Evolutionary conservation across 2,797 vertebrate genomes (phyloP), one percentile per base, ranked within the genome.

Genomic region (Myiotriccus ornatus): DNA sequence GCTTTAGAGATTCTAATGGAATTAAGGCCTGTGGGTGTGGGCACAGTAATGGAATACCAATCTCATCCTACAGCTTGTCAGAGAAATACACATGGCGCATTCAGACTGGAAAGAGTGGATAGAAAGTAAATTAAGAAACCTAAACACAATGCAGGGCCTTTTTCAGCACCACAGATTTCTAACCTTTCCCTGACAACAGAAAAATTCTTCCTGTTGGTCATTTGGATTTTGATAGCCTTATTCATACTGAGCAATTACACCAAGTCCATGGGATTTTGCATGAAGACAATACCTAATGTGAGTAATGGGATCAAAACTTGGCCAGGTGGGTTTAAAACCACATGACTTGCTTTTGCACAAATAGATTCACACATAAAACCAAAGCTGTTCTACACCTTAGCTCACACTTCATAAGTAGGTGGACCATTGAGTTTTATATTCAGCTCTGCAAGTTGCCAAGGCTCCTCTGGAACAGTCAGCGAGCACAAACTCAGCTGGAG

Each of bases 21-120:
- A 96, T 67, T 90, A 94, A 94, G 84, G 91, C 73, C 95, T 91
- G 57, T 82, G 92, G 89, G 93, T 80, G 69, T 93, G 65, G 84
- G 73, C 5, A 17, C 79, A 96, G 87, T 70, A 92, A 90, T 59
- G 94, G 92, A 96, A 57, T 37, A 94, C 73, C 93, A 92, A 82
- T 91, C 93, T 96, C 64, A 84, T 9, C 55, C 63, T 85, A 73
- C 75, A 41, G 76, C 83, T 96, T 92, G 65, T 71, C 88, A 87
- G 57, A 78, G 43, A 96, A 97, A 95, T 78, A 97, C 83, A 96
- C 10, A 63, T 84, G 87, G 73, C 94, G 44, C 46, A 83, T 87
- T 95, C 84, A 65, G 16, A 69, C 87, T 69, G 18, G n/a, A 87
- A 84, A 94, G 79, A 90, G 52, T 77, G 79, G 64, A 84, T 3